Evolutionary conservation across 2,797 vertebrate genomes (phyloP).

Genomic region (Chaunax sp.): DNA sequence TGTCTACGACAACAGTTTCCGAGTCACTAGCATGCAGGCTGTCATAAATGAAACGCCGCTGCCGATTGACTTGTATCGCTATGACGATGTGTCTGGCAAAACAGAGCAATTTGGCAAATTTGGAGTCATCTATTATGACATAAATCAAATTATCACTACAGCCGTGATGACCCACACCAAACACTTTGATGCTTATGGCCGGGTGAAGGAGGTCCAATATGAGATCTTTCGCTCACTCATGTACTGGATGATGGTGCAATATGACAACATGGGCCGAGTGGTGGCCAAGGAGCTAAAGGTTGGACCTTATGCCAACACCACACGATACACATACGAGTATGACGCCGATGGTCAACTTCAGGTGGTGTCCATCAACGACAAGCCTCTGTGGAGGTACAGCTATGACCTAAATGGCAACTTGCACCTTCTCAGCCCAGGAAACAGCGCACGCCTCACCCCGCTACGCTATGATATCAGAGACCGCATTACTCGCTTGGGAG

Average conservation of each 20-base stretch:
- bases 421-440: slow-evolving; percentile 95
- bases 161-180: slow-evolving; percentile 99
- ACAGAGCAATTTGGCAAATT: slow-evolving; percentile 99
- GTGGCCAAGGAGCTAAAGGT: slow-evolving; percentile 97
- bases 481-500: slow-evolving; percentile 93
- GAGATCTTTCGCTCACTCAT: slow-evolving; percentile 99
- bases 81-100: slow-evolving; percentile 97
- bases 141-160: slow-evolving; percentile 99
- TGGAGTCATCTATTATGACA: slow-evolving; percentile 98
- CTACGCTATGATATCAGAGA: slow-evolving; percentile 95
- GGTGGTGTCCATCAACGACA: slow-evolving; percentile 96
- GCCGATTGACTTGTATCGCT: slow-evolving; percentile 97
- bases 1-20: slow-evolving; percentile 99
- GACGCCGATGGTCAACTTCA: slow-evolving; percentile 96
- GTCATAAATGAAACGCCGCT: slow-evolving; percentile 97
- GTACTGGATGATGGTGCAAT: slow-evolving; percentile 99
- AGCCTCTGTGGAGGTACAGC: slow-evolving; percentile 96
- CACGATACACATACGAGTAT: slow-evolving; percentile 95
- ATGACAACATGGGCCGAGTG: slow-evolving; percentile 98
- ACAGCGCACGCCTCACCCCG: slow-evolving; percentile 94
- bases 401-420: slow-evolving; percentile 98
- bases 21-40: slow-evolving; percentile 99
- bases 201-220: slow-evolving; percentile 98
- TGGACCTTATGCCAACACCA: slow-evolving; percentile 97
- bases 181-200: slow-evolving; percentile 97